These are phyloP conservation scores for Harpagus bidentatus DNA, from an alignment of 2,113 vertebrate genomes.

Conservation along the genomic window DNA sequence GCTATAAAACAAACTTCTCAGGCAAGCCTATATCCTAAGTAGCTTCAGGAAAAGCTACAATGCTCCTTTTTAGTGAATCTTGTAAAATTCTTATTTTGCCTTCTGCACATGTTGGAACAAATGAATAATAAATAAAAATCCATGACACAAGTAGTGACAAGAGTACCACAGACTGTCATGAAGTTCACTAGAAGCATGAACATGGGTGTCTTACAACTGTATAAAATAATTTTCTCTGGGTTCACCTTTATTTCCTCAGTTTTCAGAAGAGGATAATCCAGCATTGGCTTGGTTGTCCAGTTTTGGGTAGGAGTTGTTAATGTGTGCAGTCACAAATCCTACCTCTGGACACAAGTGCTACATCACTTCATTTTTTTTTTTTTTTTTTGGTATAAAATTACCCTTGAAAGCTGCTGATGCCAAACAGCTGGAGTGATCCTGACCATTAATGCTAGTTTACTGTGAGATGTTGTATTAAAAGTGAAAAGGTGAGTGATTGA, in stretches of 20 bases:
- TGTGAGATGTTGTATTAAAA: not conserved
- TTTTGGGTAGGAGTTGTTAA: not conserved
- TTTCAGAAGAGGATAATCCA: not conserved
- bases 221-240: not conserved
- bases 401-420: not conserved
- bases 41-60: not conserved
- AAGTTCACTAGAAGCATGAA: not conserved
- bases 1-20: not conserved
- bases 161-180: not conserved
- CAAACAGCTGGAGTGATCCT: not conserved
- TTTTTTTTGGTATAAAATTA: not conserved
- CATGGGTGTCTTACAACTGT: rapidly evolving
- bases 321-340: not conserved
- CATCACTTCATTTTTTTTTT: not conserved
- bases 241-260: not conserved
- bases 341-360: not conserved
- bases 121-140: not conserved
- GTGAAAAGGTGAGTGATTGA: not conserved
- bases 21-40: not conserved
- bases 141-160: not conserved
- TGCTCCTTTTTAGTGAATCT: not conserved
- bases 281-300: not conserved
- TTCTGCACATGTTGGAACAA: not conserved
- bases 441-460: not conserved
- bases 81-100: not conserved